These are phyloP conservation scores for Lasioglossum figueresi DNA, from an alignment of 2,888 invertebrate species.

Conservation along the genomic window DNA sequence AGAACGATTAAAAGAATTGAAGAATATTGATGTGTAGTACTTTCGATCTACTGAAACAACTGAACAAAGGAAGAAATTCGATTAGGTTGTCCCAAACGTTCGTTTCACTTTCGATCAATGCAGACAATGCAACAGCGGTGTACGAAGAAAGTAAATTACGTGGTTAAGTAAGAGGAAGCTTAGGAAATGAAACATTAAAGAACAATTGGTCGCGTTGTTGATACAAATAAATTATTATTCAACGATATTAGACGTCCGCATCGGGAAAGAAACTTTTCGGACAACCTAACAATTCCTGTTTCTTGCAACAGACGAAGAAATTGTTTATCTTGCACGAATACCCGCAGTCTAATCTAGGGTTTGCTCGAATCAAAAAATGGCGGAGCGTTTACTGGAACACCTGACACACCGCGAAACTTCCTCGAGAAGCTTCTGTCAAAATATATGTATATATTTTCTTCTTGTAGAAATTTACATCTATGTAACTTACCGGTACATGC, in stretches of 20 bases:
- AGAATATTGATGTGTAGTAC: background rate
- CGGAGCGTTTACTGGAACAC: background rate
- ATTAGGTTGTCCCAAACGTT: background rate
- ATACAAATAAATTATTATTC: too few species aligned
- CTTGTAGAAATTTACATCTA: slow-evolving; percentile 69
- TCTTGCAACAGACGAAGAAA: background rate
- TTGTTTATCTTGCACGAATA: background rate
- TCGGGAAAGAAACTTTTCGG: background rate
- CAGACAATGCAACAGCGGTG: too few species aligned
- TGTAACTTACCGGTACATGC: slow-evolving; percentile 66
- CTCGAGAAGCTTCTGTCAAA: slow-evolving; percentile 64
- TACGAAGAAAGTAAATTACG: background rate
- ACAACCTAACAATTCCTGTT: background rate
- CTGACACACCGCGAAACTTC: slow-evolving; percentile 26
- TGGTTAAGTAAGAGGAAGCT: too few species aligned
- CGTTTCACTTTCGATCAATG: too few species aligned
- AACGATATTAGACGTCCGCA: too few species aligned
- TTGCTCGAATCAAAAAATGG: background rate
- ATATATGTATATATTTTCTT: slow-evolving; percentile 61
- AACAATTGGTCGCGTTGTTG: background rate
- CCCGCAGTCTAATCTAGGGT: background rate
- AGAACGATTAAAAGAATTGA: background rate
- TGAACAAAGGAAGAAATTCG: background rate
- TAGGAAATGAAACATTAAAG: background rate
- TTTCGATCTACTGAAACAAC: background rate